Percentiles rank a stretch among this genome's conserved stretches.
These are phyloP conservation scores for Aleiodes testaceus DNA, from an alignment of 2,888 invertebrate species.

Conservation along the genomic window DNA sequence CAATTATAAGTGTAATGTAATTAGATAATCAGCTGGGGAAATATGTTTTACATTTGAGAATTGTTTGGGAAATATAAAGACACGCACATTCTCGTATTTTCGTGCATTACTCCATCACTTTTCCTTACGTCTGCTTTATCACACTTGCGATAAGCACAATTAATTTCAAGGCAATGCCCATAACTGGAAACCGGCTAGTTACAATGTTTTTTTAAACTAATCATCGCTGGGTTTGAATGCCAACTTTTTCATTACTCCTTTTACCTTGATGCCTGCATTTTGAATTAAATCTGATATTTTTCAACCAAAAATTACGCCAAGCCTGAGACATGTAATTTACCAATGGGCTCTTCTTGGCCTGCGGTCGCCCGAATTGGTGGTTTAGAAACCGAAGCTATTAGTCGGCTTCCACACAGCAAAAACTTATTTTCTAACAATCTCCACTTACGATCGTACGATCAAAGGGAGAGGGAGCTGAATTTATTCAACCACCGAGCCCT, in stretches of 20 bases:
- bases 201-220: background rate
- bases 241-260: background rate
- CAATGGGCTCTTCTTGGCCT: slow-evolving; percentile 34
- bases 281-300: slow-evolving; percentile 29
- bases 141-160: background rate
- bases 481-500: slow-evolving; percentile 13
- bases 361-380: slow-evolving; percentile 47
- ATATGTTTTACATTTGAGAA: too few relatives aligned
- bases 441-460: slow-evolving; percentile 36
- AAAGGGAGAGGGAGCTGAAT: slow-evolving; percentile 13
- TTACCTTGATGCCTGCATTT: background rate
- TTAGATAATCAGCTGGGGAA: slow-evolving; percentile 20
- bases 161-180: background rate
- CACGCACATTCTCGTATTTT: slow-evolving; percentile 12
- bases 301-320: slow-evolving; percentile 28
- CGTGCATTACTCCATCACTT: background rate
- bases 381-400: slow-evolving; percentile 43
- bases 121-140: background rate
- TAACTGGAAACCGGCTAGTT: background rate
- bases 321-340: slow-evolving; percentile 51
- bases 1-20: slow-evolving; percentile 20
- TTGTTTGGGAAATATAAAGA: background rate
- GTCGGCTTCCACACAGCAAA: background rate
- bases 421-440: slow-evolving; percentile 32
- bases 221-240: background rate